Conservation (phyloP, 2,888 invertebrate genomes). For the Lampropteryx suffumata region DNA sequence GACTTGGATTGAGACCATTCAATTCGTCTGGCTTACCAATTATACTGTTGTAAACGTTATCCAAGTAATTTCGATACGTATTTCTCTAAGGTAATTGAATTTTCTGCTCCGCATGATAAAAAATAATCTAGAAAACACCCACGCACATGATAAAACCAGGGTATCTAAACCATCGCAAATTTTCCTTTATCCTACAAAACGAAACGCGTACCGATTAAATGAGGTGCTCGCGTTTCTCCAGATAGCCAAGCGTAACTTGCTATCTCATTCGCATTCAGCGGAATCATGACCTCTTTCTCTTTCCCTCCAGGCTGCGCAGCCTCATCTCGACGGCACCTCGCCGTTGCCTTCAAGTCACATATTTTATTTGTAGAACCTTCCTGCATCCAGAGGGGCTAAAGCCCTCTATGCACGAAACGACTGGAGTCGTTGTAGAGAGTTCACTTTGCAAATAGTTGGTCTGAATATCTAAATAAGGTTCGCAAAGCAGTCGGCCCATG, state of each 20-base stretch:
- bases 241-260: slow-evolving; percentile 67
- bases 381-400: slow-evolving; percentile 77
- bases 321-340: slow-evolving; percentile 78
- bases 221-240: slow-evolving; percentile 82
- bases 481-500: slow-evolving; percentile 47
- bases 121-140: slow-evolving; percentile 19
- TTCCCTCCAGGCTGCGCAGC: slow-evolving; percentile 66
- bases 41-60: not conserved
- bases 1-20: too few relatives aligned
- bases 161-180: slow-evolving; percentile 66
- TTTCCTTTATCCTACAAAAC: slow-evolving; percentile 76
- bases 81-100: slow-evolving; percentile 5
- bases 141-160: slow-evolving; percentile 42
- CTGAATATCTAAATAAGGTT: slow-evolving; percentile 33
- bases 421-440: slow-evolving; percentile 39
- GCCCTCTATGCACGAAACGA: slow-evolving; percentile 62
- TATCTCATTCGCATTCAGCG: slow-evolving; percentile 49
- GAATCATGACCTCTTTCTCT: slow-evolving; percentile 45
- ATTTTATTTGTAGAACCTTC: slow-evolving; percentile 82
- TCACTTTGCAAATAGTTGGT: slow-evolving; percentile 30
- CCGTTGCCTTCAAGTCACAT: slow-evolving; percentile 81
- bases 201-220: slow-evolving; percentile 82
- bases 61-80: not conserved
- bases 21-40: too few relatives aligned
- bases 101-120: slow-evolving; percentile 12